Percentiles rank a stretch among this genome's conserved stretches.
Evolutionary conservation across 1,140 invertebrate species (phyloP).

Genomic region (Lutraria rhynchaena): DNA sequence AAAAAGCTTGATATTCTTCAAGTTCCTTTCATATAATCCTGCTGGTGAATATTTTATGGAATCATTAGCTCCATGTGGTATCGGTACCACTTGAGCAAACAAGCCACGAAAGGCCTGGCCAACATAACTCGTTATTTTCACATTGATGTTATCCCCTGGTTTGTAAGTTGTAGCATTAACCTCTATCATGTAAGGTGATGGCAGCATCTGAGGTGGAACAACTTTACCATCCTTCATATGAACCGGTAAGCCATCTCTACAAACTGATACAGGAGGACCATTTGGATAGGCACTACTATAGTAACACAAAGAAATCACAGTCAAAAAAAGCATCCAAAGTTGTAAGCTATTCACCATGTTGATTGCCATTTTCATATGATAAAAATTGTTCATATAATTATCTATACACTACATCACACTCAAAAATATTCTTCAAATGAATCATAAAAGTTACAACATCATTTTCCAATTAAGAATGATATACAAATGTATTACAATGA

Average conservation of each 20-base stretch:
- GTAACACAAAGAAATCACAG: too few species aligned
- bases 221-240: constrained; percentile 13
- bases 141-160: constrained; percentile 9
- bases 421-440: too few species aligned
- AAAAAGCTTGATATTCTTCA: constrained; percentile 21
- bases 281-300: constrained; percentile 4
- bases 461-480: too few species aligned
- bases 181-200: constrained; percentile 27
- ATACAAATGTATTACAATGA: too few species aligned
- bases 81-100: constrained; percentile 1
- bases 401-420: too few species aligned
- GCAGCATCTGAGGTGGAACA: constrained; percentile 12
- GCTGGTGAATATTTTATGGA: background rate
- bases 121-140: constrained; percentile 12
- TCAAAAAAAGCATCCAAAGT: too few species aligned
- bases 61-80: background rate
- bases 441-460: too few species aligned
- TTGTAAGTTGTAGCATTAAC: constrained; percentile 3
- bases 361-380: too few species aligned
- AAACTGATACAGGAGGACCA: constrained; percentile 28
- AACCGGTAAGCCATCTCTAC: constrained; percentile 15
- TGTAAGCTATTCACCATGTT: too few species aligned
- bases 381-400: too few species aligned
- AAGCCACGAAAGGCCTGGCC: constrained; percentile 27
- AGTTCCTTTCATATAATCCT: constrained; percentile 18